Evolutionary conservation across 2,888 invertebrate genomes (phyloP).

Genomic region (Acronicta psi): DNA sequence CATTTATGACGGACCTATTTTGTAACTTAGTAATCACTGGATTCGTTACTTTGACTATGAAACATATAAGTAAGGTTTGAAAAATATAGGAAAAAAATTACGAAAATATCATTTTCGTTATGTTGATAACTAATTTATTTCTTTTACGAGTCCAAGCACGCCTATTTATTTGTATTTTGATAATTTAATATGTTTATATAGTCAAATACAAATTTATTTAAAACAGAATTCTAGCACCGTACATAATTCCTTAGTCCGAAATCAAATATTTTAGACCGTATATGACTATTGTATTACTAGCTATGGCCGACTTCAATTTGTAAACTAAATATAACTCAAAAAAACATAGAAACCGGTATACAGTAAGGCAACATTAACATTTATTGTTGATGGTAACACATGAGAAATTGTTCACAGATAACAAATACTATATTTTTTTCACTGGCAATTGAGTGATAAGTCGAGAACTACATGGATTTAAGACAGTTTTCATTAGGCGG

Average conservation of each 20-base stretch:
- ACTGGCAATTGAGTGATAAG: slow-evolving; percentile 42
- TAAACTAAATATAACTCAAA: slow-evolving; percentile 49
- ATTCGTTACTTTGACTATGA: slow-evolving; percentile 11
- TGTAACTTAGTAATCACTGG: slow-evolving; percentile 7
- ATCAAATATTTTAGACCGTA: slow-evolving; percentile 50
- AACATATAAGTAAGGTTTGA: slow-evolving; percentile 1
- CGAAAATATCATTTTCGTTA: too few species aligned
- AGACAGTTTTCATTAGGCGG: slow-evolving; percentile 42
- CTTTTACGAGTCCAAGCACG: too few species aligned
- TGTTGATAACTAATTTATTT: too few species aligned
- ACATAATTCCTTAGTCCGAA: slow-evolving; percentile 56
- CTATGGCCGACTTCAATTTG: slow-evolving; percentile 55
- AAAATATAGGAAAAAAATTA: not conserved
- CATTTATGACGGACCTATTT: slow-evolving; percentile 30
- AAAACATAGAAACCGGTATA: slow-evolving; percentile 28
- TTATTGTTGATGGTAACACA: slow-evolving; percentile 55
- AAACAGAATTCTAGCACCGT: slow-evolving; percentile 56
- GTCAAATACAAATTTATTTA: slow-evolving; percentile 13
- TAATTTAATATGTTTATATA: slow-evolving; percentile 16
- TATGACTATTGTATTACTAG: slow-evolving; percentile 53
- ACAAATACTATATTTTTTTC: slow-evolving; percentile 39
- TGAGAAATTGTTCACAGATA: slow-evolving; percentile 51
- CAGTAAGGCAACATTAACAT: slow-evolving; percentile 45
- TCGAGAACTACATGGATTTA: slow-evolving; percentile 40
- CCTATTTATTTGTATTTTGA: too few species aligned